Evolutionary conservation across 2,888 invertebrate genomes (phyloP).

Genomic region (Trachelus tabidus): DNA sequence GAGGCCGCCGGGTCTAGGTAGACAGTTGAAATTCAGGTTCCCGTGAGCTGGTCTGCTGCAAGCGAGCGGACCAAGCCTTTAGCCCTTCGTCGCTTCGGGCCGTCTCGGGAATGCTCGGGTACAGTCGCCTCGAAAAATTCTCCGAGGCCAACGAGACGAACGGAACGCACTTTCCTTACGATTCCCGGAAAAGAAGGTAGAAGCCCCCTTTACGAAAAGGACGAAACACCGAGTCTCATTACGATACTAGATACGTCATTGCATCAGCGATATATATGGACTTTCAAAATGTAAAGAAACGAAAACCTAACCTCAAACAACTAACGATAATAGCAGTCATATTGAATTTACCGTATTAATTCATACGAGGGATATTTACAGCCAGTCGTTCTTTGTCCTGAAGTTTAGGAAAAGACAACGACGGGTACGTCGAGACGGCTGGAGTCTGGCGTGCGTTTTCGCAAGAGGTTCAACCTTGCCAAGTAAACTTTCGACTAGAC

Average conservation of each 20-base stretch:
- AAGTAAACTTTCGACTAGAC: background rate
- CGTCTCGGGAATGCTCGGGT: constrained; percentile 36
- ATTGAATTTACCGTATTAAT: background rate
- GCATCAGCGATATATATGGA: background rate
- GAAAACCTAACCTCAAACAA: background rate
- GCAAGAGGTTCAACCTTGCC: background rate
- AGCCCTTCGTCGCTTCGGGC: constrained; percentile 39
- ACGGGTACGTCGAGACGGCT: background rate
- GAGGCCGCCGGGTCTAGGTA: constrained; percentile 21
- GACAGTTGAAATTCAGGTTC: constrained; percentile 55
- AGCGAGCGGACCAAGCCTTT: constrained; percentile 21
- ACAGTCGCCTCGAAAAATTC: constrained; percentile 28
- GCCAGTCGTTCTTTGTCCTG: background rate
- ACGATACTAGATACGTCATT: background rate
- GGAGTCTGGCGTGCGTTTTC: background rate
- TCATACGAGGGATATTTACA: background rate
- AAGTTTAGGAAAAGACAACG: background rate
- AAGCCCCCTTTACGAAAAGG: background rate
- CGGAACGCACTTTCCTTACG: background rate
- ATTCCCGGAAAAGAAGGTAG: background rate
- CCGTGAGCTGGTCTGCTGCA: constrained; percentile 39
- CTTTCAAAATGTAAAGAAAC: background rate
- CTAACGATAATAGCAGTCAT: background rate
- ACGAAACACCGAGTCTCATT: background rate
- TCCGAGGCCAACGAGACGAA: background rate